Evolutionary conservation across 92 coral and sea anemone species (phyloP).

Genomic region (Paramuricea clavata): DNA sequence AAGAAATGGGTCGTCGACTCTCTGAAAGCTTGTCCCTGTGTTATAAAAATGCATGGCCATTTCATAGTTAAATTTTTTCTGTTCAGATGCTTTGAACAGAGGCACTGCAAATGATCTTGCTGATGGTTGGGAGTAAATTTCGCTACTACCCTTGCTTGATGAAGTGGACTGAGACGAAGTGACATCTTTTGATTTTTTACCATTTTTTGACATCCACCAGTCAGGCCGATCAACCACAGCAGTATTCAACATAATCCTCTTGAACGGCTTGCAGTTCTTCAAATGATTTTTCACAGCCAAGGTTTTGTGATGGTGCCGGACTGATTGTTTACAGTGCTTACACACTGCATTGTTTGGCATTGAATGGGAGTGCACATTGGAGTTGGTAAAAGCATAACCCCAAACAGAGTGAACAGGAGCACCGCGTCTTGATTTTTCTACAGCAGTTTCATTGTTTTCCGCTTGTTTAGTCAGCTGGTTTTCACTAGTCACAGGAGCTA

Average conservation of each 20-base stretch:
- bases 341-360: constrained; percentile 41
- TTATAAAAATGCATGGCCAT: constrained; percentile 21
- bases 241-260: constrained; percentile 8
- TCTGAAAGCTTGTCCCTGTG: constrained; percentile 18
- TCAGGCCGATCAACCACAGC: constrained; percentile 21
- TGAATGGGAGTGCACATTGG: constrained; percentile 7
- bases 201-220: neutral
- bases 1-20: constrained; percentile 19
- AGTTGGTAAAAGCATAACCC: constrained; percentile 25
- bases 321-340: constrained; percentile 40
- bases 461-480: constrained; percentile 2
- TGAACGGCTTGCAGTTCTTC: constrained; percentile 22
- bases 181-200: neutral
- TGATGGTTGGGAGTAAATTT: neutral
- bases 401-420: constrained; percentile 33
- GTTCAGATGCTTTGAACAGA: constrained; percentile 8
- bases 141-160: neutral
- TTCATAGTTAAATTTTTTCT: constrained; percentile 8
- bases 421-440: constrained; percentile 19
- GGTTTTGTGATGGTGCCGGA: constrained; percentile 33
- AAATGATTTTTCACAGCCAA: constrained; percentile 28
- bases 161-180: neutral
- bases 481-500: constrained; percentile 10
- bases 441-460: constrained; percentile 24
- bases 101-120: constrained; percentile 16